Base-by-base conservation (phyloP, 2,888 invertebrate species). In the Lepidonotus clava region DNA sequence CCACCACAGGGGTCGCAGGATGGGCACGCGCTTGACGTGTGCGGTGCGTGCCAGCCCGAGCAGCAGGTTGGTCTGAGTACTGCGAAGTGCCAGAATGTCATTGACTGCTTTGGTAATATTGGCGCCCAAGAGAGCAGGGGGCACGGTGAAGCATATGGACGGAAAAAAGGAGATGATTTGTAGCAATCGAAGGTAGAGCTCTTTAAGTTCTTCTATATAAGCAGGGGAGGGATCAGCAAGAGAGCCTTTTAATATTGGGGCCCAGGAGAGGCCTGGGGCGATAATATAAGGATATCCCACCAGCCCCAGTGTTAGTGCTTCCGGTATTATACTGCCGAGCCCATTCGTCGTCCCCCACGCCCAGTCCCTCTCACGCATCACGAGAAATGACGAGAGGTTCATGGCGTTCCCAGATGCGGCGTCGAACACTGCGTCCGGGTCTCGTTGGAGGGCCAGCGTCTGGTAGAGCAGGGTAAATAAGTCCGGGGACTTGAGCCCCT, bases 1-100 rank as follows among this genome's bases (percentile, higher is more conserved):
- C 96, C 98, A 97, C 98, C 98, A 98, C 85, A 98, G 95, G 0
- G 98, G 98, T 0, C 98, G 95, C 77, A 98, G 96, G 87, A 98
- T 95, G 0, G 98, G 98, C 34, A 28, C 46, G 85, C 91, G 91
- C 41, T 46, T 53, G 34, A n/a, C 32, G 36, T 24, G 24, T 8
- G 83, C 28, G 14, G 83, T 86, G 21, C 38, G 38, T 28, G 80
- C 87, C 28, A 86, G 36, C n/a, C 66, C 53, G 14, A 83, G 46
- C 8, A 90, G 84, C 14, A 85, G 85, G 6, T 76, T 24, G 28
- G 87, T 85, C 21, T 84, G 32, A 5, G 36, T 51, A 21, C 51
- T n/a, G 32, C 87, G 86, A 2, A 89, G 53, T 0, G 76, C 38
- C 28, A 89, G 88, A 11, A 90, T 83, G 18, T 88, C 88, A 84